Evolutionary conservation across 2,888 invertebrate genomes (phyloP).

Genomic region (Mallateleia sp.): DNA sequence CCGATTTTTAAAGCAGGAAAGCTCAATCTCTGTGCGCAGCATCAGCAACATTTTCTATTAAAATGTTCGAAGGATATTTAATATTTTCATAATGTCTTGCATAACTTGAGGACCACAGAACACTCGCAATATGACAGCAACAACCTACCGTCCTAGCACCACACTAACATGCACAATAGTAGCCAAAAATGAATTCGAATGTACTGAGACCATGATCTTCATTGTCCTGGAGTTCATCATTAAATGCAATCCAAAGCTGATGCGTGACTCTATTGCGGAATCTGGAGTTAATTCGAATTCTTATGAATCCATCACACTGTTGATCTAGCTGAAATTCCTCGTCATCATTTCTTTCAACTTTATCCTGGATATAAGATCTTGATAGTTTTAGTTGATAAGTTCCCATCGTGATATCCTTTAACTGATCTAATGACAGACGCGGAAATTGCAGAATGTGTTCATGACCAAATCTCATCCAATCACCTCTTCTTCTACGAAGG

Average conservation of each 20-base stretch:
- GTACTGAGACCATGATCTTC: not conserved
- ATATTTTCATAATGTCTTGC: not conserved
- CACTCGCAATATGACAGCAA: constrained; percentile 8
- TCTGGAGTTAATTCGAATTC: constrained; percentile 17
- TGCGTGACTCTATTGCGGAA: constrained; percentile 6
- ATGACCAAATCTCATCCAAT: no score
- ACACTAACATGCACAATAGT: constrained; percentile 4
- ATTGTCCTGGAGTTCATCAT: not conserved
- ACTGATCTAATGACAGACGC: no score
- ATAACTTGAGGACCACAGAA: not conserved
- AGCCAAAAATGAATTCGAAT: constrained; percentile 8
- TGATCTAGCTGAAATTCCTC: constrained; percentile 15
- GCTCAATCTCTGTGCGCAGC: no score
- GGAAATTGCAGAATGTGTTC: no score
- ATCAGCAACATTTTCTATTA: no score
- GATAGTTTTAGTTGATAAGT: constrained; percentile 12
- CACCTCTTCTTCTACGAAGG: no score
- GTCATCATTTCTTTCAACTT: constrained; percentile 1
- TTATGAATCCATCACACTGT: not conserved
- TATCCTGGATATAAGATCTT: constrained; percentile 5
- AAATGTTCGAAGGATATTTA: not conserved
- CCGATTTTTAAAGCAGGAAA: no score
- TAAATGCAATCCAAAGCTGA: constrained; percentile 21
- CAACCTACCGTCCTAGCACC: constrained; percentile 5
- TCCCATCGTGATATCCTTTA: not conserved